Evolutionary conservation across 2,797 vertebrate species (phyloP), one percentile per base, ranked within the genome.

Genomic region (Brachyrhaphis roseni): DNA sequence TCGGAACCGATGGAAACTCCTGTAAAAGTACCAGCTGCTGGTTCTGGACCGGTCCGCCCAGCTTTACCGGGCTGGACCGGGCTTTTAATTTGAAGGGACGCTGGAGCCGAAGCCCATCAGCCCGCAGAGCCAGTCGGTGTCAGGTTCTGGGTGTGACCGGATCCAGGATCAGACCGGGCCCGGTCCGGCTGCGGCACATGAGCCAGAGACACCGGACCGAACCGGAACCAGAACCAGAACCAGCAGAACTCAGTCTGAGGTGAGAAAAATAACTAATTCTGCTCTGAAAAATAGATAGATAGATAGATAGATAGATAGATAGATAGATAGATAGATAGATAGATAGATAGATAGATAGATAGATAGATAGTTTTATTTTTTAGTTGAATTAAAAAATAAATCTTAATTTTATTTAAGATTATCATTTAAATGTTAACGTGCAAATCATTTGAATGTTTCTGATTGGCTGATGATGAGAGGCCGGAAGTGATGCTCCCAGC

Each of bases 61-160:
- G 49, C 20, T 26, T 23, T 5, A 2, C 51, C 23, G 3, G 51
- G 20, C 20, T 26, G 20, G 51, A 1, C 55, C 16, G 59, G 23
- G 64, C 64, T 68, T 68, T 68, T 68, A 68, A 41, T 68, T 68
- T 68, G 64, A 8, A 68, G 64, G 31, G 8, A 26, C 16, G 64
- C 64, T 26, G 64, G 31, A 41, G 64, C 18, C 20, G 31, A 34
- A 16, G 34, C 31, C 57, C 34, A 34, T 64, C 59, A 66, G 34
- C 16, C 39, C 18, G 39, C 66, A 43, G 66, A 70, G 23, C 36
- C 66, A 70, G 39, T 26, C 66, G 39, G 66, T 70, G 39, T 43
- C 66, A n/a, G 66, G 12, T 5, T 43, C 18, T 70, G 66, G 39
- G 66, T 43, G 39, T n/a, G 66, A 70, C 66, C 39, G 26, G 10